Conservation (phyloP, 1,140 invertebrate species). For the Drosophila pachea region DNA sequence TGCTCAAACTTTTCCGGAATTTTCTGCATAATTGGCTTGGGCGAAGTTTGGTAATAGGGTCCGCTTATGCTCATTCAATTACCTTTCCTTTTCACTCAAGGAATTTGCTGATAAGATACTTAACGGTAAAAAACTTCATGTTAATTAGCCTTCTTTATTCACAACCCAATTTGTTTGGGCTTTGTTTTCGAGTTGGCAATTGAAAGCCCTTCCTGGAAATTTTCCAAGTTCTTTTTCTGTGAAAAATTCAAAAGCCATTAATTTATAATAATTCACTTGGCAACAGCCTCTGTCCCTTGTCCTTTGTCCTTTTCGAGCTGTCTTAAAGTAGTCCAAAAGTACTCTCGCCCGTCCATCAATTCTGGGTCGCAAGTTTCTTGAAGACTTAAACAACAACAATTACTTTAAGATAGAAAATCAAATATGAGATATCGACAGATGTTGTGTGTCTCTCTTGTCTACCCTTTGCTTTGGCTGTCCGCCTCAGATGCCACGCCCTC, state of each 20-base stretch:
- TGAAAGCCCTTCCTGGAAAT: too few relatives aligned
- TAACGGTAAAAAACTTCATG: not conserved
- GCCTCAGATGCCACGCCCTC: constrained; percentile 8
- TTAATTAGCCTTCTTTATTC: not conserved
- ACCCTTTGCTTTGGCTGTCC: constrained; percentile 9
- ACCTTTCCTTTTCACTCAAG: constrained; percentile 1
- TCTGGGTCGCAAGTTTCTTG: too few relatives aligned
- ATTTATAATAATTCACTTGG: too few relatives aligned
- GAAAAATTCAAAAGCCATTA: too few relatives aligned
- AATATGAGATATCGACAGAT: constrained; percentile 33
- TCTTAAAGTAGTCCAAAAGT: constrained; percentile 14
- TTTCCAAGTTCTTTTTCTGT: too few relatives aligned
- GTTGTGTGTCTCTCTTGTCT: constrained; percentile 7
- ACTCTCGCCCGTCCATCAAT: not conserved
- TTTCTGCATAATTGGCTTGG: constrained; percentile 4
- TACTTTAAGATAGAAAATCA: constrained; percentile 35
- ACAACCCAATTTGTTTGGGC: not conserved
- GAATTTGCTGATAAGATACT: not conserved
- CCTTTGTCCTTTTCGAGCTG: not conserved
- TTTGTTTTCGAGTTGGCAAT: too few relatives aligned
- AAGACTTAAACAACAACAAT: not conserved
- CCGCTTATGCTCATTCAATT: not conserved
- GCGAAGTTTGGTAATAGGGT: not conserved
- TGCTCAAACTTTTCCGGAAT: not conserved
- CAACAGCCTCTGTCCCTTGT: too few relatives aligned